Evolutionary conservation across 2,888 invertebrate species (phyloP).

Genomic region (Caenorhabditis sp.): DNA sequence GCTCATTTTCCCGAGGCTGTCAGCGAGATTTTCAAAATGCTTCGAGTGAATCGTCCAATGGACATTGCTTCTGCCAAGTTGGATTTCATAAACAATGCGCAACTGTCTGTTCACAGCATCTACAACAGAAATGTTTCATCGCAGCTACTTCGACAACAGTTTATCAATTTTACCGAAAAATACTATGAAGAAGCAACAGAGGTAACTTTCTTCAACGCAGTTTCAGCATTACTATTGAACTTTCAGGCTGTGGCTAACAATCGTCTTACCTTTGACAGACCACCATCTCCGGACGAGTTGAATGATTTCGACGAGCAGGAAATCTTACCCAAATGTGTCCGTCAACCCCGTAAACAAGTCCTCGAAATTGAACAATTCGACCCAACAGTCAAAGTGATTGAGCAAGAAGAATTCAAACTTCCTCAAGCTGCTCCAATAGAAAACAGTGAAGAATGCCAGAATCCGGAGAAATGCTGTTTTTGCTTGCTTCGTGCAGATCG

Average conservation of each 20-base stretch:
- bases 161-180: conserved; percentile 27
- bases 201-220: no score
- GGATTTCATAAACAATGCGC: background rate
- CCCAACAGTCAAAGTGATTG: conserved; percentile 37
- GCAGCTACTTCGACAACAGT: background rate
- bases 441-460: background rate
- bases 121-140: background rate
- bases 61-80: background rate
- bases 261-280: background rate
- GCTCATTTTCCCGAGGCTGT: conserved; percentile 30
- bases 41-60: background rate
- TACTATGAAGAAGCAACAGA: background rate
- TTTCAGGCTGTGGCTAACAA: background rate
- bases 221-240: conserved; percentile 5
- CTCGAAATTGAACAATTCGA: conserved; percentile 27
- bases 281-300: background rate
- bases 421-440: conserved; percentile 7
- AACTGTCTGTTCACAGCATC: conserved; percentile 4
- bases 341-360: conserved; percentile 48
- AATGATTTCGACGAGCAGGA: conserved; percentile 21
- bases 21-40: conserved; percentile 15
- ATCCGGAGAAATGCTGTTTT: conserved; percentile 35
- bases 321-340: conserved; percentile 35
- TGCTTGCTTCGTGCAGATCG: conserved; percentile 17
- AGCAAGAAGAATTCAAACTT: conserved; percentile 41